phyloP scores from a whole-genome alignment of 2,113 vertebrate genomes.

The Hassar affinis region DNA sequence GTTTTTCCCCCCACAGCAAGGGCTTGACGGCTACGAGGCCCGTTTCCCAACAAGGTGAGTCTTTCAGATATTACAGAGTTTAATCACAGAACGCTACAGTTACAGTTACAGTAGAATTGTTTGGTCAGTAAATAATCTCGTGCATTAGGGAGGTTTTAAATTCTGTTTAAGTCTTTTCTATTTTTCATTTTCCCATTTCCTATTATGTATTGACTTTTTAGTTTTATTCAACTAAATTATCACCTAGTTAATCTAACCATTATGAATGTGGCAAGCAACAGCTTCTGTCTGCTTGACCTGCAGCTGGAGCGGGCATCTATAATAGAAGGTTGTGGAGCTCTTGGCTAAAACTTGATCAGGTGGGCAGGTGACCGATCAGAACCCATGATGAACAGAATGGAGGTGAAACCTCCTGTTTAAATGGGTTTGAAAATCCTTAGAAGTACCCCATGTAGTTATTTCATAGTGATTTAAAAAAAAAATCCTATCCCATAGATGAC shows the following conservation, averaged over 20 bases:
- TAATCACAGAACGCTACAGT: not conserved
- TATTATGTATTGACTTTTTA: slow-evolving; percentile 18
- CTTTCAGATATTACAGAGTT: not conserved
- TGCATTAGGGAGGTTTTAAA: not conserved
- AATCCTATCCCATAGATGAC: slow-evolving; percentile 41
- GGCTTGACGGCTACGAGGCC: slow-evolving; percentile 83
- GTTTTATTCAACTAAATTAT: slow-evolving; percentile 26
- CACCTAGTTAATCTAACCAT: not conserved
- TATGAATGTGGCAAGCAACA: slow-evolving; percentile 40
- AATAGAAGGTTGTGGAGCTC: slow-evolving; percentile 46
- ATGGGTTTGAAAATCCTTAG: slow-evolving; percentile 51
- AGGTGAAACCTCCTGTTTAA: slow-evolving; percentile 42
- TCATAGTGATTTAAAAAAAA: not conserved
- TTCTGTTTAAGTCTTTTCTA: slow-evolving; percentile 5
- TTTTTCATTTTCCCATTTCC: slow-evolving; percentile 9
- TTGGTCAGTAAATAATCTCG: not conserved
- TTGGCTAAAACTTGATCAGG: slow-evolving; percentile 43
- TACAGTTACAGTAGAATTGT: not conserved
- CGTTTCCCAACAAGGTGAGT: slow-evolving; percentile 88
- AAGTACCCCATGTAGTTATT: slow-evolving; percentile 19
- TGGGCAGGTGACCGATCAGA: slow-evolving; percentile 51
- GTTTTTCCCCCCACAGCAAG: slow-evolving; percentile 63
- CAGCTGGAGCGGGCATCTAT: slow-evolving; percentile 45
- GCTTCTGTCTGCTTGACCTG: slow-evolving; percentile 50
- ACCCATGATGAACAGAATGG: slow-evolving; percentile 49